Conservation (phyloP, 92 coral and sea anemone genomes). For the Palythoa grandis region DNA sequence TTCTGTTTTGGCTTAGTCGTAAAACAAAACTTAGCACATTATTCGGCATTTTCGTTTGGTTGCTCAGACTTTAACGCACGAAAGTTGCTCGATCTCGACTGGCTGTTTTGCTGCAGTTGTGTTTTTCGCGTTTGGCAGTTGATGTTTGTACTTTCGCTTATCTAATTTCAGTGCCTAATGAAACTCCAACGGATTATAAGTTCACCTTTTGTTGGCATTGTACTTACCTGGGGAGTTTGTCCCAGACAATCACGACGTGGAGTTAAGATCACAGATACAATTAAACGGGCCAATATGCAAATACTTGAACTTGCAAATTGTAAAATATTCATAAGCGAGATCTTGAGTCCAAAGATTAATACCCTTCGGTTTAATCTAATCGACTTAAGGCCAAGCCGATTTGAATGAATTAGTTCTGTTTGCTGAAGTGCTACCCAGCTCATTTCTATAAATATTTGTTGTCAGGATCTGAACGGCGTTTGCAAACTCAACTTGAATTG, state of each 20-base stretch:
- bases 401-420: not conserved
- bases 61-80: too few species aligned
- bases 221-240: not conserved
- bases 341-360: constrained; percentile 10
- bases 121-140: not conserved
- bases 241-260: not conserved
- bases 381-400: not conserved
- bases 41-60: too few species aligned
- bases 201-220: not conserved
- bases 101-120: not conserved
- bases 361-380: not conserved
- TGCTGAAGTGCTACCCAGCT: not conserved
- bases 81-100: not conserved
- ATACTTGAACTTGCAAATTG: constrained; percentile 46
- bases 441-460: not conserved
- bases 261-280: constrained; percentile 11
- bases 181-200: not conserved
- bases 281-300: constrained; percentile 55
- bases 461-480: not conserved
- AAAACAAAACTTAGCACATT: not conserved
- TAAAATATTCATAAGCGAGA: constrained; percentile 61
- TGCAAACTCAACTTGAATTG: constrained; percentile 10
- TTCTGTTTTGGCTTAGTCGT: not conserved
- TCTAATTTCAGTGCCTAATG: not conserved
- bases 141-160: not conserved